Percentiles rank a stretch among this genome's conserved stretches.
Evolutionary conservation across 35 echinoderm and acorn worm species (phyloP).

Genomic region (Lytechinus variegatus): DNA sequence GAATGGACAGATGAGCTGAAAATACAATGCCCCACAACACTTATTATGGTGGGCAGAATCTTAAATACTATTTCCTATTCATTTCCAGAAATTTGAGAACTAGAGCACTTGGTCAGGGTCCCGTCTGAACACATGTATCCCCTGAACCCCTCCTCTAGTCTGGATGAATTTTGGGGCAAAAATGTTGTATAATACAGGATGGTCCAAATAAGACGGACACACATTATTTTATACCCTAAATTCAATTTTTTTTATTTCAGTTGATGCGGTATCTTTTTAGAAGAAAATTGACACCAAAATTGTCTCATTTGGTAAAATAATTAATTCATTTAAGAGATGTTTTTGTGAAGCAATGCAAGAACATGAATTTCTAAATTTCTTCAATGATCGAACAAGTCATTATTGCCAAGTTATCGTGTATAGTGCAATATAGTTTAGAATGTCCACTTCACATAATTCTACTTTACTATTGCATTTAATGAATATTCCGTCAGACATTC

Average conservation of each 20-base stretch:
- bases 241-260: not conserved
- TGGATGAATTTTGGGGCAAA: too few species aligned
- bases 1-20: too few species aligned
- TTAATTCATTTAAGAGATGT: constrained; percentile 15
- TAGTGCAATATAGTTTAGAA: not conserved
- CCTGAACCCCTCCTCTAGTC: too few species aligned
- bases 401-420: not conserved
- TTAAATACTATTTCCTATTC: not conserved
- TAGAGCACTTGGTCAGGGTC: too few species aligned
- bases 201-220: not conserved
- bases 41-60: not conserved
- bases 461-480: not conserved
- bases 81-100: not conserved
- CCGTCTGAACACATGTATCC: too few species aligned
- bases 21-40: not conserved
- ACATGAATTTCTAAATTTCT: not conserved
- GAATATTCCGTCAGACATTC: constrained; percentile 10
- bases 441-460: not conserved
- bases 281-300: constrained; percentile 5
- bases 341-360: constrained; percentile 21
- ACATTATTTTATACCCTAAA: constrained; percentile 1
- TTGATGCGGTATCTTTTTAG: constrained; percentile 14
- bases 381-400: not conserved
- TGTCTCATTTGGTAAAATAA: constrained; percentile 22
- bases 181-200: not conserved